Percentiles rank a stretch among this genome's conserved stretches.
phyloP scores from a whole-genome alignment of 2,797 vertebrate genomes.

The Microtus californicus region DNA sequence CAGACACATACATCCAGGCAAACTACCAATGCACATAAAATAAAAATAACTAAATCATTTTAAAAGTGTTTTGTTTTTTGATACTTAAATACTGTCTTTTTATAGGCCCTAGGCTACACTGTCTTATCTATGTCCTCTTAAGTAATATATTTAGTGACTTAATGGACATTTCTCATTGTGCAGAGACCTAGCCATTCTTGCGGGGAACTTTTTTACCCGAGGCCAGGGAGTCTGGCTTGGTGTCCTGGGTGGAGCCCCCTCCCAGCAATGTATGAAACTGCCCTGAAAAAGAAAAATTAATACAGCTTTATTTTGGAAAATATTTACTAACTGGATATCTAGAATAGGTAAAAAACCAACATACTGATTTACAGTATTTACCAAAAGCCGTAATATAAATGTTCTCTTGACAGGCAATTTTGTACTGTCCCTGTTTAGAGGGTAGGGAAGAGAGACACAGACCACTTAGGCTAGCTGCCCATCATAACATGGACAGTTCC shows the following conservation, averaged over 20 bases:
- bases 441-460: neutral
- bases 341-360: neutral
- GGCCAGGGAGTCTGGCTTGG: neutral
- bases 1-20: neutral
- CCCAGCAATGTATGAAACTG: neutral
- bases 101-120: neutral
- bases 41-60: neutral
- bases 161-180: neutral
- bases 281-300: neutral
- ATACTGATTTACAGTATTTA: neutral
- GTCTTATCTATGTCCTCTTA: neutral
- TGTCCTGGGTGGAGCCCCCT: neutral
- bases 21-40: neutral
- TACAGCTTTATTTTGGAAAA: slow-evolving; percentile 27
- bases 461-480: neutral
- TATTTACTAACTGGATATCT: neutral
- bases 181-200: neutral
- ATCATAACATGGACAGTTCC: neutral
- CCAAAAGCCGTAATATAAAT: neutral
- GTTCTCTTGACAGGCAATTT: neutral
- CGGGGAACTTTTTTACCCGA: neutral
- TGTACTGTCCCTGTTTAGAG: neutral
- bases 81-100: neutral
- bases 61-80: neutral
- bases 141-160: neutral